phyloP scores from a whole-genome alignment of 1,140 invertebrate species.

The Ostrea denselamellosa region DNA sequence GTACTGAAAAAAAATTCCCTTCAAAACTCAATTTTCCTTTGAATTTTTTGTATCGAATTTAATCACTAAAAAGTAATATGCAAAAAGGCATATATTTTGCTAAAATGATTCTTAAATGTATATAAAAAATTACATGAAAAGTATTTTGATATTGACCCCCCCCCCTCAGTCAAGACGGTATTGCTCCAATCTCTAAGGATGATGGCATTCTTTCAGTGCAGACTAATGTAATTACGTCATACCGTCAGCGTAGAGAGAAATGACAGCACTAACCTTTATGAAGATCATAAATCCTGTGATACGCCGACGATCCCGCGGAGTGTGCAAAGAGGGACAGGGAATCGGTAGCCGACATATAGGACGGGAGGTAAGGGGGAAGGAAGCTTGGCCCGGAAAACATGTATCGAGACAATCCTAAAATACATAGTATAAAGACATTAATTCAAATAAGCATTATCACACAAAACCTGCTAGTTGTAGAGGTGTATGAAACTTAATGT shows the following conservation, averaged over 20 bases:
- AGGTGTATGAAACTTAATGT: too few species aligned
- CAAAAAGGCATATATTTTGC: too few species aligned
- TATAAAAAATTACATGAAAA: too few species aligned
- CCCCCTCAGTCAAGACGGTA: too few species aligned
- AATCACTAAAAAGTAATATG: background rate
- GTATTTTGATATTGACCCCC: too few species aligned
- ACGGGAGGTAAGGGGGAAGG: slow-evolving; percentile 48
- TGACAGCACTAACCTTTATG: slow-evolving; percentile 51
- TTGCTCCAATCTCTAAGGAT: too few species aligned
- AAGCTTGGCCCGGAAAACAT: slow-evolving; percentile 47
- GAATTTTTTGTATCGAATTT: background rate
- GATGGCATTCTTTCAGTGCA: too few species aligned
- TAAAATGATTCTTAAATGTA: too few species aligned
- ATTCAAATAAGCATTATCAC: too few species aligned
- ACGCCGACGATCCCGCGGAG: slow-evolving; percentile 34
- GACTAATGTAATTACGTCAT: too few species aligned
- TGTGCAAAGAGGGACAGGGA: slow-evolving; percentile 57
- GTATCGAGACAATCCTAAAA: slow-evolving; percentile 48
- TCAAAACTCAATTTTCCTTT: background rate
- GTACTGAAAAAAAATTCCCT: background rate
- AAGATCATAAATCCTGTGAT: slow-evolving; percentile 57
- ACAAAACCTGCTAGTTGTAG: too few species aligned
- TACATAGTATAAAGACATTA: background rate
- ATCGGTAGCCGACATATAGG: slow-evolving; percentile 52
- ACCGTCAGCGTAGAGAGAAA: background rate